A percentile compares a stretch with the other conserved stretches of the same genome.
Conservation (phyloP, 2,797 vertebrate genomes). For the Typhlichthys eigenmanni region DNA sequence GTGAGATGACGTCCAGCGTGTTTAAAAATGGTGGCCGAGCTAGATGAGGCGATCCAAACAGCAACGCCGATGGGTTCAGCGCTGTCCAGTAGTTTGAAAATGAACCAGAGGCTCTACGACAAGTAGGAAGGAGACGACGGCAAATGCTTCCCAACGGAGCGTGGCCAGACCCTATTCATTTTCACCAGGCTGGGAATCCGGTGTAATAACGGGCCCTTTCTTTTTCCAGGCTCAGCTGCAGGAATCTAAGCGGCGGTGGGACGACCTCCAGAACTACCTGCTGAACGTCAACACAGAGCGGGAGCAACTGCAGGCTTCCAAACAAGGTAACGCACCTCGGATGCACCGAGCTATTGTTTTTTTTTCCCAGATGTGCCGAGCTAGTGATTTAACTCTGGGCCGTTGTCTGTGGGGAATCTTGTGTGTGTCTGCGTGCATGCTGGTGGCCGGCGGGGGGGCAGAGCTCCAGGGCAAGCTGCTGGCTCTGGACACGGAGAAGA, state of each 20-base stretch:
- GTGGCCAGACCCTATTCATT: not conserved
- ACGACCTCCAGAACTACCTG: conserved; percentile 91
- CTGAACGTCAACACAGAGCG: conserved; percentile 89
- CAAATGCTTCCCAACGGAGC: no score
- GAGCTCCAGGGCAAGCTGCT: conserved; percentile 92
- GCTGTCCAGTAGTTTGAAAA: no score
- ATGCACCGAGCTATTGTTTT: not conserved
- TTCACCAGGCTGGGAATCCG: conserved; percentile 1
- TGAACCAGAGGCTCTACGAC: no score
- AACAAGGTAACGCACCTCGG: conserved; percentile 82
- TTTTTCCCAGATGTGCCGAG: conserved; percentile 3
- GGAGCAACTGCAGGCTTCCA: conserved; percentile 84
- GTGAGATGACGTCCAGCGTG: no score
- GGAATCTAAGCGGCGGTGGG: conserved; percentile 92
- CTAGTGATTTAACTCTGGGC: not conserved
- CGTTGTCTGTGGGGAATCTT: not conserved
- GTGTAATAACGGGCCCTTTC: conserved; percentile 13
- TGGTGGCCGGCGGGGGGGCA: conserved; percentile 29
- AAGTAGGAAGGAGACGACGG: no score
- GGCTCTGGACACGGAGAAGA: conserved; percentile 83
- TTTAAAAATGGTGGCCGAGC: no score
- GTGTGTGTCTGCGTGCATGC: conserved; percentile 6
- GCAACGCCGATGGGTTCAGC: no score
- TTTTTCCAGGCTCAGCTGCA: conserved; percentile 84
- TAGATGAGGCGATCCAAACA: no score